A percentile compares a stretch with the other conserved stretches of the same genome.
Evolutionary conservation across 2,113 vertebrate species (phyloP).

Genomic region (Oplegnathus fasciatus): DNA sequence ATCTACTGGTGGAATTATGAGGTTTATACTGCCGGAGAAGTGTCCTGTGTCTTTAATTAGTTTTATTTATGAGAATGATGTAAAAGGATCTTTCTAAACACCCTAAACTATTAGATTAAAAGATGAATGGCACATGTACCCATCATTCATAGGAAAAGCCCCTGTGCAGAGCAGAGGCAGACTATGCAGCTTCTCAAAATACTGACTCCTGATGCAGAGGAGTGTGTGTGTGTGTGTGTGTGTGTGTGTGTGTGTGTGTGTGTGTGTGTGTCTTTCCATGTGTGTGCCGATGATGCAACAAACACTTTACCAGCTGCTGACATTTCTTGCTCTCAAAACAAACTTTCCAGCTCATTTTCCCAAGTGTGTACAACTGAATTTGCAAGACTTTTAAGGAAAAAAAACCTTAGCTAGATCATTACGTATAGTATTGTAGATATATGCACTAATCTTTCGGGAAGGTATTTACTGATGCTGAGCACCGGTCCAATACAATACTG

Average conservation of each 20-base stretch:
- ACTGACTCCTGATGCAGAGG: background rate
- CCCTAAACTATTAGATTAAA: constrained; percentile 5
- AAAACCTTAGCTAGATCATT: background rate
- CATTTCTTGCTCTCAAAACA: constrained; percentile 33
- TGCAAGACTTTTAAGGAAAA: background rate
- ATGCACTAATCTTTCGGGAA: too few species aligned
- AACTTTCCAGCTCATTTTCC: constrained; percentile 22
- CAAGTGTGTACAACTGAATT: background rate
- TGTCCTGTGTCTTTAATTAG: background rate
- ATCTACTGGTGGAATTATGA: background rate
- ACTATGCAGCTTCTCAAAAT: background rate
- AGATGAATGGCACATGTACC: background rate
- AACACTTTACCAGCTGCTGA: constrained; percentile 37
- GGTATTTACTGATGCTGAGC: background rate
- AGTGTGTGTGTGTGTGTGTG: background rate
- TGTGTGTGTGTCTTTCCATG: background rate
- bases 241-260: constrained; percentile 4
- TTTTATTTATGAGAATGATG: background rate
- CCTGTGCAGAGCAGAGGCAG: background rate
- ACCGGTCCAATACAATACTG: background rate
- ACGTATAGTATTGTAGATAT: background rate
- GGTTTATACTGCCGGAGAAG: background rate
- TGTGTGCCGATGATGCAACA: constrained; percentile 16
- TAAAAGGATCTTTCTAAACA: background rate
- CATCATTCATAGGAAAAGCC: background rate